Conservation (phyloP, 2,113 vertebrate species). For the Charina bottae region DNA sequence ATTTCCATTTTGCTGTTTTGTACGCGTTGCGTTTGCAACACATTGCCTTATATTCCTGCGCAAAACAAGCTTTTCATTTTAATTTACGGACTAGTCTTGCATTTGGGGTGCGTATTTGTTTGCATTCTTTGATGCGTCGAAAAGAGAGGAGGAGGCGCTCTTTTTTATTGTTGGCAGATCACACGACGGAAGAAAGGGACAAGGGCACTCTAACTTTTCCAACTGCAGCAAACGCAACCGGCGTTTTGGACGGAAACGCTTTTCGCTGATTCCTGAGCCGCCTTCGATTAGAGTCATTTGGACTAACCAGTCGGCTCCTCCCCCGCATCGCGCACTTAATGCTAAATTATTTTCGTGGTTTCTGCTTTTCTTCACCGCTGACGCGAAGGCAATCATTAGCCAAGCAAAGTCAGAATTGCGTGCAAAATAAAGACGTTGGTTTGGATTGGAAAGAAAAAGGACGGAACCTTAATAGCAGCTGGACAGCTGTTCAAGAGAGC, state of each 20-base stretch:
- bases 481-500: not conserved
- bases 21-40: not conserved
- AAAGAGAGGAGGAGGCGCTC: not conserved
- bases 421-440: not conserved
- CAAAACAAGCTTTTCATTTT: not conserved
- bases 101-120: not conserved
- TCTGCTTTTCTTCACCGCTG: not conserved
- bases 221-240: not conserved
- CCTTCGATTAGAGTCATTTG: conserved; percentile 44
- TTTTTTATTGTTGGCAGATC: not conserved
- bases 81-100: not conserved
- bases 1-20: not conserved
- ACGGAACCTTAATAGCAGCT: not conserved
- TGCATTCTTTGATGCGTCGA: too few species aligned
- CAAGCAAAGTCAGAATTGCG: not conserved
- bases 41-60: not conserved
- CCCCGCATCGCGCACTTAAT: not conserved
- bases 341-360: not conserved
- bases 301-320: conserved; percentile 46
- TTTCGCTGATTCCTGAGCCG: conserved; percentile 15
- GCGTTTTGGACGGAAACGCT: not conserved
- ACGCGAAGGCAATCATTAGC: not conserved
- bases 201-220: not conserved
- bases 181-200: not conserved
- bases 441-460: not conserved